Conservation (phyloP, 2,113 vertebrate genomes). For the Zingel zingel region DNA sequence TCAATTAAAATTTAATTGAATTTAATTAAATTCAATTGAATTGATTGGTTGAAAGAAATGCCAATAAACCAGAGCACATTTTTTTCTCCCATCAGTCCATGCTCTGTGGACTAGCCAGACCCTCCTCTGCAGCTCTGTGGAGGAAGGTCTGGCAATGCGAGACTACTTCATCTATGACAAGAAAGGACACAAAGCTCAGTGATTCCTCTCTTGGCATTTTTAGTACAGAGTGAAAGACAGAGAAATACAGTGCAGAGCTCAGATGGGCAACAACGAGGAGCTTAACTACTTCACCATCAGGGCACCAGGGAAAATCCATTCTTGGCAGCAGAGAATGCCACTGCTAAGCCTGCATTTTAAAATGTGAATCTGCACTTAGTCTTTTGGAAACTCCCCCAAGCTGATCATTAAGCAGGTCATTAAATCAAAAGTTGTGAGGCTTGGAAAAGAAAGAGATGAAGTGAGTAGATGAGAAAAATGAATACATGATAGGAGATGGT, state of each 20-base stretch:
- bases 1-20: too few species aligned
- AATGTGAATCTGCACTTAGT: constrained; percentile 92
- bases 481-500: constrained; percentile 83
- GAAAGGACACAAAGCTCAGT: constrained; percentile 11
- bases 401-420: constrained; percentile 92
- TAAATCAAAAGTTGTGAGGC: constrained; percentile 93
- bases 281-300: constrained; percentile 92
- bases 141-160: too few species aligned
- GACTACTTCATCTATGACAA: constrained; percentile 17
- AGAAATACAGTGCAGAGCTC: constrained; percentile 56
- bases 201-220: constrained; percentile 39
- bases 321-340: constrained; percentile 90
- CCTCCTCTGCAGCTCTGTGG: too few species aligned
- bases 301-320: constrained; percentile 92
- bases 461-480: constrained; percentile 79
- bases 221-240: constrained; percentile 36
- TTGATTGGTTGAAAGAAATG: too few species aligned
- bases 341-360: constrained; percentile 94
- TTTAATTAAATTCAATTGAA: too few species aligned
- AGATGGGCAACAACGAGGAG: constrained; percentile 87
- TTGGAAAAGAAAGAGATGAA: constrained; percentile 56
- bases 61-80: too few species aligned
- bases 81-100: too few species aligned
- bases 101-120: too few species aligned
- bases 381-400: constrained; percentile 91